These are phyloP conservation scores for Sebastes nivosus DNA, from an alignment of 2,797 vertebrate species.

Conservation along the genomic window DNA sequence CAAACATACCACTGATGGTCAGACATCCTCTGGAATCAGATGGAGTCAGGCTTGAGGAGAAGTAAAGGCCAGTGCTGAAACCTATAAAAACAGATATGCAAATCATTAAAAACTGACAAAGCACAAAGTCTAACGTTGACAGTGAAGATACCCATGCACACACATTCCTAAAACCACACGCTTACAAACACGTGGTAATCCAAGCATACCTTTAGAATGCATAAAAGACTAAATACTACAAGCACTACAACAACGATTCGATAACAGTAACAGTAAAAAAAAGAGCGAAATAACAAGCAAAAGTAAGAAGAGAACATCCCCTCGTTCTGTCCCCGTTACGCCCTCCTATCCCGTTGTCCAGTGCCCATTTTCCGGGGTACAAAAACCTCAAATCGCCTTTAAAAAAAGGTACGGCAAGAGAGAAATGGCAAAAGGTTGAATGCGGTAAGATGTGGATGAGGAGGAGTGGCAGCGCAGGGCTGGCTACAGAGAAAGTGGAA, in stretches of 20 bases:
- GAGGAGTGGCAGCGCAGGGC: constrained; percentile 84
- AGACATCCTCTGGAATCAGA: constrained; percentile 75
- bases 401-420: constrained; percentile 81
- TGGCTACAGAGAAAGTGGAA: constrained; percentile 86
- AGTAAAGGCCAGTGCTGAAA: constrained; percentile 77
- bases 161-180: constrained; percentile 64
- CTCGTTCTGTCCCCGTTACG: constrained; percentile 66
- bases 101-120: constrained; percentile 60
- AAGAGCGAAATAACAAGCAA: constrained; percentile 63
- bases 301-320: constrained; percentile 70
- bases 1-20: constrained; percentile 76
- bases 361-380: constrained; percentile 77
- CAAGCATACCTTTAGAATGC: constrained; percentile 60
- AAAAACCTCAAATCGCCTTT: constrained; percentile 79
- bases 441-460: constrained; percentile 84
- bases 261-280: constrained; percentile 41
- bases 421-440: constrained; percentile 86
- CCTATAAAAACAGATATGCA: constrained; percentile 72
- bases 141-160: constrained; percentile 50
- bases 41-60: constrained; percentile 76
- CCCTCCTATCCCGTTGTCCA: constrained; percentile 76
- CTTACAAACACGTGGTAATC: constrained; percentile 74
- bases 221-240: constrained; percentile 62
- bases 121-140: constrained; percentile 50
- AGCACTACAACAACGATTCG: constrained; percentile 57